phyloP scores from a whole-genome alignment of 2,797 vertebrate genomes.

The Melopsittacus undulatus region DNA sequence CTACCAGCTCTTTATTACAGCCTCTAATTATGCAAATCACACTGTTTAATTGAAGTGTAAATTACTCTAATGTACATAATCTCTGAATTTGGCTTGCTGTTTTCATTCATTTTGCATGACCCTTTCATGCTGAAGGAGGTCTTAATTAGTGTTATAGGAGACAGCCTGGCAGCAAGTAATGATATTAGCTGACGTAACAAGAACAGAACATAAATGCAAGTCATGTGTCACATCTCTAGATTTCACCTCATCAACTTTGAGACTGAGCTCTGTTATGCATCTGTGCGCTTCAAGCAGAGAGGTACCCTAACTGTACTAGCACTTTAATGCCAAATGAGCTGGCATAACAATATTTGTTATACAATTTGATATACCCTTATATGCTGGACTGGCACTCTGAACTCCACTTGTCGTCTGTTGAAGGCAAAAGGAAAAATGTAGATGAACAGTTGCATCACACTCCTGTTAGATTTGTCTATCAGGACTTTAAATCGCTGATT shows the following conservation, averaged over 20 bases:
- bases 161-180: constrained; percentile 13
- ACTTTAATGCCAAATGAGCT: background rate
- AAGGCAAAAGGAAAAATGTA: background rate
- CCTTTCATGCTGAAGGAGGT: constrained; percentile 52
- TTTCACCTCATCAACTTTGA: constrained; percentile 17
- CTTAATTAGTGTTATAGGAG: constrained; percentile 20
- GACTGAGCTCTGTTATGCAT: background rate
- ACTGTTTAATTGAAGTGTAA: constrained; percentile 59
- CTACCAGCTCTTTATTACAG: constrained; percentile 10
- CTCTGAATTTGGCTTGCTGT: constrained; percentile 44
- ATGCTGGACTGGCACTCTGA: background rate
- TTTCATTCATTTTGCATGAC: constrained; percentile 62
- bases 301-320: background rate
- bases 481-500: background rate
- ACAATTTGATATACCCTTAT: background rate
- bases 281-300: constrained; percentile 15
- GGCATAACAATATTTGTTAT: background rate
- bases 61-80: constrained; percentile 55
- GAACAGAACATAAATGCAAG: constrained; percentile 27
- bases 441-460: background rate
- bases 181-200: constrained; percentile 15
- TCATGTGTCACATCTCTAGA: background rate
- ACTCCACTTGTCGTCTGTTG: background rate
- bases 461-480: background rate
- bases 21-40: constrained; percentile 50